phyloP scores from a whole-genome alignment of 92 coral and sea anemone genomes.

The Ricordea florida region DNA sequence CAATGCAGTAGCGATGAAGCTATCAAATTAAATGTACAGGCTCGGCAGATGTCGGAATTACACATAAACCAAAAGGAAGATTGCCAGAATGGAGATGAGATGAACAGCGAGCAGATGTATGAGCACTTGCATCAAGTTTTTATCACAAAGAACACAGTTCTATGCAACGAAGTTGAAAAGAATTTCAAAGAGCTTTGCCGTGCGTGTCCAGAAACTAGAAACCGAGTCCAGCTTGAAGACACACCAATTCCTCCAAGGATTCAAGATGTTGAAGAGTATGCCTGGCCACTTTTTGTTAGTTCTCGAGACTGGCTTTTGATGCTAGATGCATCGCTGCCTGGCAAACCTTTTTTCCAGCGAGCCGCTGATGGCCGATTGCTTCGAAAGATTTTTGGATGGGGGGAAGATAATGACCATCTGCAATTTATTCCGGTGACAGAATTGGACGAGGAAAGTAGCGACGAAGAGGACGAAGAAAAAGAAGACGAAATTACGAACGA shows the following conservation, averaged over 20 bases:
- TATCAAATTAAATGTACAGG: too few relatives aligned
- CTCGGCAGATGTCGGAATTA: neutral
- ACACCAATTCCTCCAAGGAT: slow-evolving; percentile 65
- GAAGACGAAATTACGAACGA: slow-evolving; percentile 12
- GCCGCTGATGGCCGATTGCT: slow-evolving; percentile 76
- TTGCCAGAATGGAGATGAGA: neutral
- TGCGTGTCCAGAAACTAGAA: slow-evolving; percentile 73
- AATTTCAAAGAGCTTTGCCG: slow-evolving; percentile 88
- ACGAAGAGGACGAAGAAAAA: slow-evolving; percentile 56
- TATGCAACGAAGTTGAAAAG: slow-evolving; percentile 92
- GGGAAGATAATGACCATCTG: slow-evolving; percentile 82
- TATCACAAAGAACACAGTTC: slow-evolving; percentile 92
- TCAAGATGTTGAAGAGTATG: slow-evolving; percentile 68
- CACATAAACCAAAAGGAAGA: neutral
- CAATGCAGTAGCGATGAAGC: too few relatives aligned
- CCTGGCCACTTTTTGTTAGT: slow-evolving; percentile 92
- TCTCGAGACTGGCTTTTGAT: slow-evolving; percentile 86
- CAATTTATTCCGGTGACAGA: slow-evolving; percentile 69
- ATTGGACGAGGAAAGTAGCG: slow-evolving; percentile 69
- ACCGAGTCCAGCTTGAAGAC: slow-evolving; percentile 46
- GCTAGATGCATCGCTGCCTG: slow-evolving; percentile 94
- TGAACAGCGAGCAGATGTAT: neutral
- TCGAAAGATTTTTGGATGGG: slow-evolving; percentile 90
- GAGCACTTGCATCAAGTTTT: slow-evolving; percentile 95
- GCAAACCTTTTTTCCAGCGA: slow-evolving; percentile 73